Percentiles rank a stretch among this genome's conserved stretches.
These are phyloP conservation scores for Blennius ocellaris DNA, from an alignment of 2,113 vertebrate species.

Conservation along the genomic window DNA sequence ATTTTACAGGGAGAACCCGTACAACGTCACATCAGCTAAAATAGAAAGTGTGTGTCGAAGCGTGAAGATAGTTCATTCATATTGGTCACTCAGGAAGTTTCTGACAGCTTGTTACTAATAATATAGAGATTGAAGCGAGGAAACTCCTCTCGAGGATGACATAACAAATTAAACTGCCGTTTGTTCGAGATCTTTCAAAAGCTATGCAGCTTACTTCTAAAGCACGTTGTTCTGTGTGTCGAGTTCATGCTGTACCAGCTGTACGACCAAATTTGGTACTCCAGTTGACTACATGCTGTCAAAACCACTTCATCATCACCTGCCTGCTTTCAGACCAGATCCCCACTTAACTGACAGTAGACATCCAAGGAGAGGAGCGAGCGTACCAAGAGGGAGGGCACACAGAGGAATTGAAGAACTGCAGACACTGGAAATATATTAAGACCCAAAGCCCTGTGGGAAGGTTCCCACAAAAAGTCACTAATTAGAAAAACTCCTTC, in stretches of 20 bases:
- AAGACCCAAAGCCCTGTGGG: constrained; percentile 25
- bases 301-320: constrained; percentile 26
- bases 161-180: not conserved
- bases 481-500: constrained; percentile 46
- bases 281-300: constrained; percentile 20
- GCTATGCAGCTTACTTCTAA: not conserved
- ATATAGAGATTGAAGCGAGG: not conserved
- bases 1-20: constrained; percentile 49
- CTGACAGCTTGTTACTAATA: not conserved
- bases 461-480: constrained; percentile 43
- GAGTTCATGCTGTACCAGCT: constrained; percentile 12
- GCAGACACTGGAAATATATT: constrained; percentile 16
- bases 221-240: not conserved
- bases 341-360: constrained; percentile 11
- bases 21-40: constrained; percentile 14
- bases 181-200: not conserved
- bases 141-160: not conserved
- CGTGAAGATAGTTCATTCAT: constrained; percentile 20
- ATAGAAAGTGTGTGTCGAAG: constrained; percentile 37
- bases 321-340: constrained; percentile 33
- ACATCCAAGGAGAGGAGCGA: constrained; percentile 9
- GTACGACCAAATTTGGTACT: constrained; percentile 62
- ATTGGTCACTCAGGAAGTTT: constrained; percentile 10
- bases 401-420: not conserved
- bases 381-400: not conserved